These are phyloP conservation scores for Caenorhabditis brenneri DNA, from an alignment of 1,140 invertebrate genomes.

Conservation along the genomic window DNA sequence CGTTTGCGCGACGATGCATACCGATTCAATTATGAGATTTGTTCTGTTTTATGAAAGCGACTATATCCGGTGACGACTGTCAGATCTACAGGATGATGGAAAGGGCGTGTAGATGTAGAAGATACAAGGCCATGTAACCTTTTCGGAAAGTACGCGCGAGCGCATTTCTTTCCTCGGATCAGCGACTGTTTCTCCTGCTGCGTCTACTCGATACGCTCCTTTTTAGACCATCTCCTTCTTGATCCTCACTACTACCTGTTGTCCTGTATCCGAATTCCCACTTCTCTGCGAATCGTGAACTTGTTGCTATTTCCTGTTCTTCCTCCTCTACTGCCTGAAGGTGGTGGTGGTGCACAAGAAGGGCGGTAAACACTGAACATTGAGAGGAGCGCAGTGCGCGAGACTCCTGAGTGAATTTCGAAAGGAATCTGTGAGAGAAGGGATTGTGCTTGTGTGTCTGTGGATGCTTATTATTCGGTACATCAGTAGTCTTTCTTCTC, in stretches of 20 bases:
- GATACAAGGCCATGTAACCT: slow-evolving; percentile 34
- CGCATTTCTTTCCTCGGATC: not conserved
- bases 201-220: not conserved
- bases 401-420: slow-evolving; percentile 23
- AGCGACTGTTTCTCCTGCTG: not conserved
- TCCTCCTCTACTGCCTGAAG: slow-evolving; percentile 6
- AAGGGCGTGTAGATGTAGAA: slow-evolving; percentile 32
- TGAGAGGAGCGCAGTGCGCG: slow-evolving; percentile 36
- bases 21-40: slow-evolving; percentile 41
- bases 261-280: not conserved
- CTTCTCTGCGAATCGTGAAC: slow-evolving; percentile 31
- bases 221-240: not conserved
- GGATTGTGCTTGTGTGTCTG: not conserved
- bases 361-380: slow-evolving; percentile 41
- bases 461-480: slow-evolving; percentile 25
- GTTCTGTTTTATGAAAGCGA: slow-evolving; percentile 24
- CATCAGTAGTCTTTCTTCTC: not conserved
- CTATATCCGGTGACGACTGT: slow-evolving; percentile 27
- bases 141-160: slow-evolving; percentile 1
- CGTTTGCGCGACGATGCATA: not conserved
- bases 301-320: slow-evolving; percentile 24
- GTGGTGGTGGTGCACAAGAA: slow-evolving; percentile 33
- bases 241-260: slow-evolving; percentile 32
- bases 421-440: slow-evolving; percentile 23
- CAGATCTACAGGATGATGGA: slow-evolving; percentile 37